Evolutionary conservation across 2,888 invertebrate species (phyloP), one percentile per base, ranked within the genome.

Genomic region (Taphrorychus bicolor): DNA sequence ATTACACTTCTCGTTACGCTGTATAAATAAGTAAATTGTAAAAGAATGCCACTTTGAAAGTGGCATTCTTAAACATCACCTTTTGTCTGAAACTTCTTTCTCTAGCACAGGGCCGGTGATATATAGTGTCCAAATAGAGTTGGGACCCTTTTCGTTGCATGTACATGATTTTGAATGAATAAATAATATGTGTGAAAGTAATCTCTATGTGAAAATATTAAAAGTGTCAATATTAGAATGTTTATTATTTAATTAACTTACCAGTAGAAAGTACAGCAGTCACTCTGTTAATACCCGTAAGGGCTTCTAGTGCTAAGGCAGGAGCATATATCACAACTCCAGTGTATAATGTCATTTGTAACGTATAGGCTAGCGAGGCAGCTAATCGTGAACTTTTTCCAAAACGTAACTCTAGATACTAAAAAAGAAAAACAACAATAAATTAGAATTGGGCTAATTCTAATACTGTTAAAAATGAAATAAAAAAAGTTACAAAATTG

Each of bases 241-340:
- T n/a, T n/a, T n/a, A n/a, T 5, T n/a, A 14, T 18, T 48, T 2
- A n/a, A n/a, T 48, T 3, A 22, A 41, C 49, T 52, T 76, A 83
- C 85, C 93, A 61, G 92, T 89, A 0, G 87, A 85, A 62, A 94
- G 79, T 72, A 95, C 91, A 1, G 94, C 93, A 71, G 88, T 84
- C 23, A 88, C 80, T 82, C 89, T 87, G 69, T 88, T 87, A 7
- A 94, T 82, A 11, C 93, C 93, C 0, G 94, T 94, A 22, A 94
- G 90, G 1, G 96, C 89, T 81, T 93, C 92, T 17, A 98, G 81
- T 0, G 97, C 96, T 72, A 98, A 85, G 0, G 97, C 92, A 1
- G 98, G 97, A 0, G 97, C 97, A 80, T 94, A 97, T 7, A 98
- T 83, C 16, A 96, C 97, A 74, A 98, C 93, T 0, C 96, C 93